Base-by-base conservation (phyloP, 2,797 vertebrate genomes). In the Scomberomorus guttatus region DNA sequence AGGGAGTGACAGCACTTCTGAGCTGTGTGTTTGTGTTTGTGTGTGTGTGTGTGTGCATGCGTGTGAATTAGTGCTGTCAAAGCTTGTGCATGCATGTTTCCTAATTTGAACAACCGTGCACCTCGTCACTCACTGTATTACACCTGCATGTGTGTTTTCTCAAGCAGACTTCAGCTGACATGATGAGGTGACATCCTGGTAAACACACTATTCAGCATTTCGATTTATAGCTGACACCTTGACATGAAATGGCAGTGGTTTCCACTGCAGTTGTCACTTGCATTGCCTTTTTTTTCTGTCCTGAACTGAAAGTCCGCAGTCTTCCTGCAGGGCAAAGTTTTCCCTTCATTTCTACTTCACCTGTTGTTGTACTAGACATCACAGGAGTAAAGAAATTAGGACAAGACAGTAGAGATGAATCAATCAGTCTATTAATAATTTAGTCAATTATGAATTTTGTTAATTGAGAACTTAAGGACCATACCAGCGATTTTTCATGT, bases 131-230 rank as follows among this genome's bases (percentile, higher is more conserved):
- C 67, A 63, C 59, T n/a, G 59, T 13, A 34, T 54, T 4, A 70
- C 85, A 87, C 83, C 82, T 75, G 78, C 81, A 74, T 29, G 81
- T 83, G 79, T 83, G 69, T 80, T 88, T 82, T 71, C 86, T 75
- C 68, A 14, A 70, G 79, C 68, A 77, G 75, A 84, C 78, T 52
- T 78, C 55, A 67, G 81, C 70, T 81, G 86, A 88, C 84, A 77
- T 77, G 75, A 69, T 70, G 81, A 86, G 72, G 65, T 77, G 85
- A 80, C 80, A 73, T 82, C 63, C 59, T 8, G 51, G 80, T 86
- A 87, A 90, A 90, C 76, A 80, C 84, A 71, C 74, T 61, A 71
- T 81, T 90, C 83, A 86, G 84, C 83, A 83, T 80, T 85, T 80
- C 34, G 39, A 87, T 87, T 86, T 82, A 84, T 50, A 70, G 68